These are phyloP conservation scores for Podarcis muralis DNA, from an alignment of 2,113 vertebrate genomes.

Conservation along the genomic window DNA sequence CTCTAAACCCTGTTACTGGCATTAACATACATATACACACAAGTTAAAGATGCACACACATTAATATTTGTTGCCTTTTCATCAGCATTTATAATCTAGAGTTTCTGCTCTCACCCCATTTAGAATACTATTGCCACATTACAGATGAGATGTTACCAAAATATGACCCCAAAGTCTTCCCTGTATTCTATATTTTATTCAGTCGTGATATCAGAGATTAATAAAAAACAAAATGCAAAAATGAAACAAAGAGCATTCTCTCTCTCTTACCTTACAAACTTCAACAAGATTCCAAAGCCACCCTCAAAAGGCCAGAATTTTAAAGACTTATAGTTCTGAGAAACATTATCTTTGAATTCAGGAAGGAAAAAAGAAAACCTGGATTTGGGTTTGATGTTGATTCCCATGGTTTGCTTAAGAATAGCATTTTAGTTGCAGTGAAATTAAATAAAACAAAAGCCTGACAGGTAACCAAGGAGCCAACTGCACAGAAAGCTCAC, in stretches of 20 bases:
- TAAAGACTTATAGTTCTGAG: neutral
- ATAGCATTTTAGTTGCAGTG: neutral
- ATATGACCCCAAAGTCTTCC: neutral
- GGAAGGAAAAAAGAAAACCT: neutral
- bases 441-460: neutral
- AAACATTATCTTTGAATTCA: neutral
- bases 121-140: neutral
- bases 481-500: constrained; percentile 31
- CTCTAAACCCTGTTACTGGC: neutral
- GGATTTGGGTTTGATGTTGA: neutral
- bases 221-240: constrained; percentile 24
- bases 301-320: constrained; percentile 25
- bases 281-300: neutral
- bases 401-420: constrained; percentile 10
- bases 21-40: neutral
- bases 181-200: neutral
- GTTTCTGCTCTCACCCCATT: neutral
- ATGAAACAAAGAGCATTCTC: constrained; percentile 3
- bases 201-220: neutral
- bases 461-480: constrained; percentile 29
- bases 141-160: constrained; percentile 19
- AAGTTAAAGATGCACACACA: neutral
- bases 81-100: rapidly evolving
- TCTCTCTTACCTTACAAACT: neutral
- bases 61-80: neutral